Base-by-base conservation (phyloP, 2,797 vertebrate genomes). In the Gymnocypris eckloni region DNA sequence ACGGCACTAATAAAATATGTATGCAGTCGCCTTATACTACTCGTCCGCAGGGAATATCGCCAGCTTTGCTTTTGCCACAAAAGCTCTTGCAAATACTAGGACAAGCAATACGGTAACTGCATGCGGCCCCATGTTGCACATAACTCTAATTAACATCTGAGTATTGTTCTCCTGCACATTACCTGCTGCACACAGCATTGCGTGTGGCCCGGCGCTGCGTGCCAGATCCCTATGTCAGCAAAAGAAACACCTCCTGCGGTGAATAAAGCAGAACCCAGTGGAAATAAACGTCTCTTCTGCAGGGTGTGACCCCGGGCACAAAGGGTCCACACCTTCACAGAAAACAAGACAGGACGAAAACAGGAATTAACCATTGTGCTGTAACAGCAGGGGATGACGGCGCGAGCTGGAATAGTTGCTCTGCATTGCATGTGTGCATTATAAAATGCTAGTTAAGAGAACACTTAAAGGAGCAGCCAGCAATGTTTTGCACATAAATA, bases 101-200 rank as follows among this genome's bases (percentile, higher is more conserved):
- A 78, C 64, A 89, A 67, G 89, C 80, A 83, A 80, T 79, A 66
- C 71, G 80, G 85, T 88, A 86, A 89, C 82, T 76, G 88, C 83
- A 75, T 56, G 78, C 77, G 72, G 66, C 84, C 87, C 87, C 84
- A 28, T 79, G 87, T 82, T 84, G 86, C 86, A 87, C 87, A 85
- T 87, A 89, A 85, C 87, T 88, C 89, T 86, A 90, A 90, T 90
- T 90, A 90, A 90, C 87, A 89, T 86, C 87, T 81, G 82, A 72
- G 88, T 85, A 70, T 87, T 88, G 86, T 88, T 89, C 88, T 86
- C 67, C 82, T 78, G 85, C 79, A 76, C 86, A 82, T 89, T 88
- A 87, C 86, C 86, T 84, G 87, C 81, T 86, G 77, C 66, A 83
- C 15, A 22, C 79, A 77, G 86, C 87, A 84, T 84, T 84, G 87